These are phyloP conservation scores for Drosophila mimetica DNA, from an alignment of 2,888 invertebrate species.

Conservation along the genomic window DNA sequence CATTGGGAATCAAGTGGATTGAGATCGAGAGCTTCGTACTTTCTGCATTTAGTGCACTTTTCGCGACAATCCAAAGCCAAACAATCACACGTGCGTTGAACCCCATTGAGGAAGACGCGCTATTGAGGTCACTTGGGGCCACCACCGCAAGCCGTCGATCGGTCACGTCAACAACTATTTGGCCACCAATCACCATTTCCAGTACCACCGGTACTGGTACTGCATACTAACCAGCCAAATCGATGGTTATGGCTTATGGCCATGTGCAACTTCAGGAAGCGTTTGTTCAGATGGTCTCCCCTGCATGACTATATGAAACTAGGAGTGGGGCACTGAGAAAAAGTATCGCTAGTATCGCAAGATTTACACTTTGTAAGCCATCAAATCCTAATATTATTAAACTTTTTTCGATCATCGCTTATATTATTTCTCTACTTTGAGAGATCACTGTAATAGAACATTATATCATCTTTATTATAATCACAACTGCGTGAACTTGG, in stretches of 20 bases:
- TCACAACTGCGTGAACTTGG: too few relatives aligned
- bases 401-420: too few relatives aligned
- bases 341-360: too few relatives aligned
- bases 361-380: too few relatives aligned
- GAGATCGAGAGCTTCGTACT: not conserved
- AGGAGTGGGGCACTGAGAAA: not conserved
- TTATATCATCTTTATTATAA: too few relatives aligned
- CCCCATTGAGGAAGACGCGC: slow-evolving; percentile 12
- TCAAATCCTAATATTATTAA: too few relatives aligned
- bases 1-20: not conserved
- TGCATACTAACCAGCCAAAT: slow-evolving; percentile 52
- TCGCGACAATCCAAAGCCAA: not conserved
- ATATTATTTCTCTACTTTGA: too few relatives aligned
- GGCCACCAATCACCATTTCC: slow-evolving; percentile 13
- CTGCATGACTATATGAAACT: not conserved
- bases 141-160: not conserved
- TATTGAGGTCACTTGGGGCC: slow-evolving; percentile 49
- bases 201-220: not conserved
- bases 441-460: too few relatives aligned
- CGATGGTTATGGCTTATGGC: slow-evolving; percentile 7
- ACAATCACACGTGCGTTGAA: slow-evolving; percentile 56
- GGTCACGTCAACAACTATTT: slow-evolving; percentile 6
- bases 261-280: slow-evolving; percentile 26
- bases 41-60: not conserved
- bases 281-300: not conserved